These are phyloP conservation scores for Lates japonicus DNA, from an alignment of 2,797 vertebrate species.

Conservation along the genomic window DNA sequence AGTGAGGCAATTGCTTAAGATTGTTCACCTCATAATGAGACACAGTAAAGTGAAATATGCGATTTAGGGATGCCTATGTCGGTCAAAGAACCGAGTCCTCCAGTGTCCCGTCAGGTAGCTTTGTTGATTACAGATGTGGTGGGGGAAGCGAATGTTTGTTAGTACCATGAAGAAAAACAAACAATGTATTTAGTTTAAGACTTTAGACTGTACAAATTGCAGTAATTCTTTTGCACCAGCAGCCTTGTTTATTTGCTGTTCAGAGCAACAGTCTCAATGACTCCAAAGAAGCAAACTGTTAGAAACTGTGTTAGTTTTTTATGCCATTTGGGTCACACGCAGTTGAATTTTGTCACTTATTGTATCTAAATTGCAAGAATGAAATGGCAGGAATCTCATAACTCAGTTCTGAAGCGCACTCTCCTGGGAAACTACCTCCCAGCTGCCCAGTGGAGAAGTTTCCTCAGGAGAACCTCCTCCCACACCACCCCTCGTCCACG, in stretches of 20 bases:
- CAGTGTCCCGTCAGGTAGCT: neutral
- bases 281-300: neutral
- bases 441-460: conserved; percentile 89
- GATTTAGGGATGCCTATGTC: no score
- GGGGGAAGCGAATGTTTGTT: neutral
- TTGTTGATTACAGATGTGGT: neutral
- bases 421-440: conserved; percentile 35
- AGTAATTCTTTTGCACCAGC: neutral
- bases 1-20: conserved; percentile 84
- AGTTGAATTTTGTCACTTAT: neutral
- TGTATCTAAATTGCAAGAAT: neutral
- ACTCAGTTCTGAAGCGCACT: conserved; percentile 5
- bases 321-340: neutral
- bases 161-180: neutral
- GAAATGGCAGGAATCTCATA: neutral
- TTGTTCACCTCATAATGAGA: neutral
- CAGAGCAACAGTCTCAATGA: neutral
- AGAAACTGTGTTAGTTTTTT: neutral
- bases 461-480: conserved; percentile 82
- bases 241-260: neutral
- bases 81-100: fast-evolving
- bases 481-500: conserved; percentile 57
- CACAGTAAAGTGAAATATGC: neutral
- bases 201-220: neutral
- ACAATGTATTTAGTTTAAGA: neutral